Conservation (phyloP, 1,140 invertebrate genomes). For the Linepithema humile region DNA sequence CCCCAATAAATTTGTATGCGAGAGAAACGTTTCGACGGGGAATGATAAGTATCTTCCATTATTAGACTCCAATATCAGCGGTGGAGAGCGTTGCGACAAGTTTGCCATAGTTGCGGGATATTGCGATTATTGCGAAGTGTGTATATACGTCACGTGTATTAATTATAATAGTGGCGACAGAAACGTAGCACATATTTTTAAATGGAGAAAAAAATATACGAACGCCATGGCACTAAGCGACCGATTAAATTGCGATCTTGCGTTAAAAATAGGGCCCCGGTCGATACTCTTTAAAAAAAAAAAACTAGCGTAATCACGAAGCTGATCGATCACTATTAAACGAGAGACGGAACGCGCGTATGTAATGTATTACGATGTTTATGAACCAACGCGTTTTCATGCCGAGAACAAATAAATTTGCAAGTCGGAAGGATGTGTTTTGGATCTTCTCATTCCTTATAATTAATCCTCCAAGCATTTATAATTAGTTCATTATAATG, state of each 20-base stretch:
- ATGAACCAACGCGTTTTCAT: conserved; percentile 73
- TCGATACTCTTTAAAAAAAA: conserved; percentile 63
- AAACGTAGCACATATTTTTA: conserved; percentile 73
- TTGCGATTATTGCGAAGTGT: conserved; percentile 58
- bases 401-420: conserved; percentile 73
- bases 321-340: conserved; percentile 63
- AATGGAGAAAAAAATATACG: conserved; percentile 62
- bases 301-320: conserved; percentile 65
- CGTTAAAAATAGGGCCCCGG: conserved; percentile 68
- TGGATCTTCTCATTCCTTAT: conserved; percentile 13
- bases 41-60: conserved; percentile 68
- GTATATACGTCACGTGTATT: conserved; percentile 66
- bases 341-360: conserved; percentile 54
- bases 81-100: conserved; percentile 48
- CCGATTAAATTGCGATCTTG: conserved; percentile 60
- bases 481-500: background rate
- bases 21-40: conserved; percentile 50
- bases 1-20: conserved; percentile 36
- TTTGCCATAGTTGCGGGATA: conserved; percentile 50
- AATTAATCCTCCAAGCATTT: too few species aligned
- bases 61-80: conserved; percentile 56
- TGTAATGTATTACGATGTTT: conserved; percentile 68
- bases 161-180: conserved; percentile 68
- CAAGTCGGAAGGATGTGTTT: conserved; percentile 62
- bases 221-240: conserved; percentile 66